phyloP scores from a whole-genome alignment of 1,140 invertebrate species.

The Conus betulinus region DNA sequence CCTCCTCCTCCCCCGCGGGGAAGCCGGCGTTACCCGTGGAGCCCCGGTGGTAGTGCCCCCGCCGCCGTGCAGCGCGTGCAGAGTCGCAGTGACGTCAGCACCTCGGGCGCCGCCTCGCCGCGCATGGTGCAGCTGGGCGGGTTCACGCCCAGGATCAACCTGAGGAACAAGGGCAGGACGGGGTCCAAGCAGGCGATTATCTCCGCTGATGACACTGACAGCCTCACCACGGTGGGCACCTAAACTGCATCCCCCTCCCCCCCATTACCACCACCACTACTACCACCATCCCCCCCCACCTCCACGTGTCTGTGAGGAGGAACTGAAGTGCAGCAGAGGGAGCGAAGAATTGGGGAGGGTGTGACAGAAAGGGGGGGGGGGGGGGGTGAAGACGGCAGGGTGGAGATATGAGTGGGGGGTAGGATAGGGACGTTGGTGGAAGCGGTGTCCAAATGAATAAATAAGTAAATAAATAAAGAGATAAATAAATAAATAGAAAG shows the following conservation, averaged over 20 bases:
- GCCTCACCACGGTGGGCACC: conserved; percentile 9
- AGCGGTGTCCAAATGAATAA: too few species aligned
- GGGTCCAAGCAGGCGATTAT: conserved; percentile 33
- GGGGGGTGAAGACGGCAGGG: too few species aligned
- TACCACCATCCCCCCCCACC: too few species aligned
- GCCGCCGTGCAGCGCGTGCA: neutral
- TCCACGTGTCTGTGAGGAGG: too few species aligned
- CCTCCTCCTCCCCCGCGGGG: neutral
- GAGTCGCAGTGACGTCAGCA: conserved; percentile 7
- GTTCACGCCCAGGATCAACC: neutral
- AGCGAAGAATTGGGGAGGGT: too few species aligned
- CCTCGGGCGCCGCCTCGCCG: conserved; percentile 5
- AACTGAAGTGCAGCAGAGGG: too few species aligned
- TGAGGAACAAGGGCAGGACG: conserved; percentile 9
- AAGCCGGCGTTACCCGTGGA: too few species aligned
- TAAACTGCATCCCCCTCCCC: neutral
- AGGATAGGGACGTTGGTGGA: too few species aligned
- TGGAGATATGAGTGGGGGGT: too few species aligned
- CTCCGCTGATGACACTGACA: conserved; percentile 13
- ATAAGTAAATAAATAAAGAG: too few species aligned
- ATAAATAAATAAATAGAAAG: too few species aligned
- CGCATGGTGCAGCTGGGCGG: conserved; percentile 30
- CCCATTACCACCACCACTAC: neutral
- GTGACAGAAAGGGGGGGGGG: too few species aligned
- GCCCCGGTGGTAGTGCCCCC: neutral